These are phyloP conservation scores for Grallaria varia DNA, from an alignment of 2,113 vertebrate species.

Conservation along the genomic window DNA sequence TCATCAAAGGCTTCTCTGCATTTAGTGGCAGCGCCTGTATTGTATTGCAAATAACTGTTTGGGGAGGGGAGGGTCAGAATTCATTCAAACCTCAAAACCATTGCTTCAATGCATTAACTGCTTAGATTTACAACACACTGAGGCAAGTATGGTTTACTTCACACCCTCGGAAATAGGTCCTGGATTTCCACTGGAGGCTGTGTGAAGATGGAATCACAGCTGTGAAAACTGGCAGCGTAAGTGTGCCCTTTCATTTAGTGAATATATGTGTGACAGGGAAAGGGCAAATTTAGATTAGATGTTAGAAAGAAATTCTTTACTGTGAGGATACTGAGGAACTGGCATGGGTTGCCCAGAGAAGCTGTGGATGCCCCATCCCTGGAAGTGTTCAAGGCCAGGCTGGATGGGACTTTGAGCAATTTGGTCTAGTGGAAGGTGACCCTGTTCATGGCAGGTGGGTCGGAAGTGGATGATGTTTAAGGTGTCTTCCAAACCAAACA, in stretches of 20 bases:
- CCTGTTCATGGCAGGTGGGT: background rate
- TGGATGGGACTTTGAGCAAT: background rate
- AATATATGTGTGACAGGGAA: background rate
- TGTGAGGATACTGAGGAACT: background rate
- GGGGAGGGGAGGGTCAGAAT: background rate
- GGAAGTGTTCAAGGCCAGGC: background rate
- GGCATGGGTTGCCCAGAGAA: background rate
- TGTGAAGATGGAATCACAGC: slow-evolving; percentile 5
- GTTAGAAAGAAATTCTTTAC: background rate
- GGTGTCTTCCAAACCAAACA: background rate
- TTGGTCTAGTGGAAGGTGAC: background rate
- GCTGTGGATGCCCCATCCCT: background rate
- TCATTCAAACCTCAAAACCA: background rate
- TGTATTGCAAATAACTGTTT: background rate
- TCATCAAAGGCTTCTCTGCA: background rate
- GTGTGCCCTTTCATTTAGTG: background rate
- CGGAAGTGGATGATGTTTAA: background rate
- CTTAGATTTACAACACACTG: slow-evolving; percentile 24
- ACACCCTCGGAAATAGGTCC: background rate
- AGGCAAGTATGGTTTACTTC: background rate
- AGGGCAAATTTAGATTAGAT: background rate
- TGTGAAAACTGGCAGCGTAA: slow-evolving; percentile 1
- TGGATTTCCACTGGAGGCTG: background rate
- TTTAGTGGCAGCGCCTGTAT: background rate
- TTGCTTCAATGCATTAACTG: background rate